These are phyloP conservation scores for Eurois occulta DNA, from an alignment of 2,888 invertebrate genomes.

Conservation along the genomic window DNA sequence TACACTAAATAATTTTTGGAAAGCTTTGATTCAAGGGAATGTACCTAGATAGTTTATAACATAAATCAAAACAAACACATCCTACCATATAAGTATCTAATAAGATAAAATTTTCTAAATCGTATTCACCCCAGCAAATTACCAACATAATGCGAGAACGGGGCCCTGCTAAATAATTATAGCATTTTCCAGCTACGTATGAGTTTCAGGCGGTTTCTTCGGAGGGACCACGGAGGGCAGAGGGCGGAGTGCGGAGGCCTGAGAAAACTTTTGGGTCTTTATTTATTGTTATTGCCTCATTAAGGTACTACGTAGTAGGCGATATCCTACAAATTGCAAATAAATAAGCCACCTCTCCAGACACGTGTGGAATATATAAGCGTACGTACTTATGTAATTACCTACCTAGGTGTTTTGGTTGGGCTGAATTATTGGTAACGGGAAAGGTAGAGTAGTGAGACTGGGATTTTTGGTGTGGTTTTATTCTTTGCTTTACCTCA, in stretches of 20 bases:
- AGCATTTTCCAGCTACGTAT: constrained; percentile 83
- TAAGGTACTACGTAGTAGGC: constrained; percentile 89
- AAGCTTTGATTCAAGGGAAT: background rate
- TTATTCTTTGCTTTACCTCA: constrained; percentile 5
- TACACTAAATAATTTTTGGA: background rate
- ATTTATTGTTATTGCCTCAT: constrained; percentile 91
- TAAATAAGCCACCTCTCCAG: constrained; percentile 85
- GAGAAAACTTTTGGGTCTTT: constrained; percentile 90
- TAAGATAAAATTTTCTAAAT: constrained; percentile 69
- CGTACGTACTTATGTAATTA: constrained; percentile 77
- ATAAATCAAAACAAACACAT: constrained; percentile 50
- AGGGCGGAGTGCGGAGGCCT: constrained; percentile 80
- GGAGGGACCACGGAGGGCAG: constrained; percentile 82
- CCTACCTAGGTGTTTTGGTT: constrained; percentile 61
- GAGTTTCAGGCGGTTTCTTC: constrained; percentile 85
- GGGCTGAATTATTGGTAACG: constrained; percentile 39
- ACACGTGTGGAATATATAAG: constrained; percentile 83
- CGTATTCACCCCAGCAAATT: constrained; percentile 73
- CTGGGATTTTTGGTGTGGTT: background rate
- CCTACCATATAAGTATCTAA: constrained; percentile 52
- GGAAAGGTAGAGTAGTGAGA: background rate
- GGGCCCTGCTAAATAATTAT: constrained; percentile 80
- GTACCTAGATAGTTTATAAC: constrained; percentile 14
- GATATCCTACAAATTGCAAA: constrained; percentile 90
- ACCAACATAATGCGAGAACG: constrained; percentile 70